phyloP scores from a whole-genome alignment of 1,140 invertebrate species.

The Neodiprion lecontei region DNA sequence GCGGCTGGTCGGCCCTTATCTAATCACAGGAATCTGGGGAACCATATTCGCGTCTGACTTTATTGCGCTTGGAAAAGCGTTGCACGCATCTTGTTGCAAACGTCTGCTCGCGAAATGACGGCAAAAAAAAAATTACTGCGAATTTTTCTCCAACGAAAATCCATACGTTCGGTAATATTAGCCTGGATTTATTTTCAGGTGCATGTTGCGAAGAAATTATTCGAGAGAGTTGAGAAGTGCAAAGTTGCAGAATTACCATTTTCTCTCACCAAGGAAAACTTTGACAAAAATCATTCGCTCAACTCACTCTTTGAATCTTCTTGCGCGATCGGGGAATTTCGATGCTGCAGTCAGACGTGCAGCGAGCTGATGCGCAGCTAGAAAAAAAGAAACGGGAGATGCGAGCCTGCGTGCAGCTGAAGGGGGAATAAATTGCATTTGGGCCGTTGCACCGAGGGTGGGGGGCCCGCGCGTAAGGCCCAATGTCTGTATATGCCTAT shows the following conservation, averaged over 20 bases:
- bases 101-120: too few relatives aligned
- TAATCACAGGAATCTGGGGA: too few relatives aligned
- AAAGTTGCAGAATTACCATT: not conserved
- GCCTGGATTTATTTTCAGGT: too few relatives aligned
- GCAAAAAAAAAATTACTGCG: too few relatives aligned
- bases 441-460: constrained; percentile 50
- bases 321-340: constrained; percentile 17
- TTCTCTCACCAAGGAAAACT: too few relatives aligned
- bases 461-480: constrained; percentile 28
- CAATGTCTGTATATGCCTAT: constrained; percentile 36
- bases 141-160: too few relatives aligned
- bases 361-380: not conserved
- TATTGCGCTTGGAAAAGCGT: too few relatives aligned
- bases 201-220: not conserved
- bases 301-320: constrained; percentile 25
- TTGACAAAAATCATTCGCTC: not conserved
- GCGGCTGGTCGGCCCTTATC: too few relatives aligned
- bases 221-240: not conserved
- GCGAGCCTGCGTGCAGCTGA: constrained; percentile 30
- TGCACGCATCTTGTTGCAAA: too few relatives aligned
- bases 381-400: constrained; percentile 35
- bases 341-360: too few relatives aligned
- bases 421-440: constrained; percentile 56
- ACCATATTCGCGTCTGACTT: too few relatives aligned
- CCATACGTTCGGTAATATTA: too few relatives aligned